These are phyloP conservation scores for Podilymbus podiceps DNA, from an alignment of 2,113 vertebrate genomes.

Conservation along the genomic window DNA sequence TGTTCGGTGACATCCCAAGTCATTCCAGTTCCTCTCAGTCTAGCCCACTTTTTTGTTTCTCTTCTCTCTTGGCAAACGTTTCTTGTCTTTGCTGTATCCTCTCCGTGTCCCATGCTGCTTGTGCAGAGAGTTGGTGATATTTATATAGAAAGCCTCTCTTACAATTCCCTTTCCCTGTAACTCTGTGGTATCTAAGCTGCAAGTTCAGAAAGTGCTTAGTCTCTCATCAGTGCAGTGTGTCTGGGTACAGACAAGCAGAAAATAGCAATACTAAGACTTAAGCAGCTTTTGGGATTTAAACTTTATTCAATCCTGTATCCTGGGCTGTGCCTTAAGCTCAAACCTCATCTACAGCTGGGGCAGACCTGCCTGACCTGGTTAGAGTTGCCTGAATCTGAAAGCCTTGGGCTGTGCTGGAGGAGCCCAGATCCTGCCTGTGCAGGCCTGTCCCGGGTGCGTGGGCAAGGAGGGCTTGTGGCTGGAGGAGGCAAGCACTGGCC, in stretches of 20 bases:
- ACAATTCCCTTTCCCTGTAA: fast-evolving
- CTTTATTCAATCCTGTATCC: neutral
- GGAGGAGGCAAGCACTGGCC: neutral
- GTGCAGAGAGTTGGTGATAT: neutral
- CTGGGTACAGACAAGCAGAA: neutral
- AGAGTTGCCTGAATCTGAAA: neutral
- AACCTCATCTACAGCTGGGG: neutral
- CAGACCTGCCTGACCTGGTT: neutral
- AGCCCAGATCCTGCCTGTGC: neutral
- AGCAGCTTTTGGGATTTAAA: slow-evolving; percentile 7
- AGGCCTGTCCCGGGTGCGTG: neutral
- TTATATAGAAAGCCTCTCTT: fast-evolving
- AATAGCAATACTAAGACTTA: neutral
- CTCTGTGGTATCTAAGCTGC: neutral
- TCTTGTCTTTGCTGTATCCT: neutral
- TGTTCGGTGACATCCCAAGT: neutral
- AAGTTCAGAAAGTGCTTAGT: neutral
- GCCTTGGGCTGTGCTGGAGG: neutral
- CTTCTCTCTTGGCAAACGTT: neutral
- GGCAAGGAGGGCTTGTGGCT: fast-evolving
- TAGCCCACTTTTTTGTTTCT: neutral
- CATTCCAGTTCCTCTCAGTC: neutral
- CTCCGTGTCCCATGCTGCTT: fast-evolving
- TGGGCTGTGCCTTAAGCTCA: neutral
- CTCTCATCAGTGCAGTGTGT: fast-evolving